Base-by-base conservation (phyloP, 1,140 invertebrate species). In the Mycetomoellerius zeteki region DNA sequence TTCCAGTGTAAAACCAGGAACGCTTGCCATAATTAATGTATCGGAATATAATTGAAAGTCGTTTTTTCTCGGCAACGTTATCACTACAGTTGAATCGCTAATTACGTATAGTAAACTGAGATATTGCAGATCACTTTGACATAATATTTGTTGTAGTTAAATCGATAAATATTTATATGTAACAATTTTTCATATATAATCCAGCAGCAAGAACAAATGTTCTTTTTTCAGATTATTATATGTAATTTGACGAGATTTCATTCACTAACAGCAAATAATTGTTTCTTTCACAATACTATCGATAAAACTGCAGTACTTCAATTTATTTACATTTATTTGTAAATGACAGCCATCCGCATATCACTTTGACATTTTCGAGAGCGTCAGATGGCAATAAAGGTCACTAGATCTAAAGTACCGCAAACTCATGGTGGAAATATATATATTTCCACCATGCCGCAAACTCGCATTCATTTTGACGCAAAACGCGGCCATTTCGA, bases 1-100 rank as follows among this genome's bases (percentile, higher is more conserved):
- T 90, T 94, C 94, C 8, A 91, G 16, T 37, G 93, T 93, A 77
- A 93, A 91, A 85, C 86, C 86, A 12, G 81, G 72, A 27, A 87
- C 30, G 7, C 76, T 78, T 69, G 93, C 78, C 93, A 94, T 43
- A 50, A 50, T 16, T 50, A 50, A 50, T 16, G 0, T 43, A 14
- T 24, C 33, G 4, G 4, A 24, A 0, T 21, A 12, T 30, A 64
- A 64, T 5, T 8, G 2, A 65, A 10, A 19, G 19, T 24, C 50
- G 16, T 37, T 10, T 67, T 14, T 54, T 19, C n/a, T 54, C 5
- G 37, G 5, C 8, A 3, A 7, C 8, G 14, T 52, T 65, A 24
- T 64, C 30, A 27, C 3, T 14, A 3, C 30, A 62, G 27, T 52
- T n/a, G 8, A 43, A 24, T 52, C 8, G 50, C 24, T 54, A 54